Conservation (phyloP, 2,113 vertebrate genomes). For the Ptyas mucosa region DNA sequence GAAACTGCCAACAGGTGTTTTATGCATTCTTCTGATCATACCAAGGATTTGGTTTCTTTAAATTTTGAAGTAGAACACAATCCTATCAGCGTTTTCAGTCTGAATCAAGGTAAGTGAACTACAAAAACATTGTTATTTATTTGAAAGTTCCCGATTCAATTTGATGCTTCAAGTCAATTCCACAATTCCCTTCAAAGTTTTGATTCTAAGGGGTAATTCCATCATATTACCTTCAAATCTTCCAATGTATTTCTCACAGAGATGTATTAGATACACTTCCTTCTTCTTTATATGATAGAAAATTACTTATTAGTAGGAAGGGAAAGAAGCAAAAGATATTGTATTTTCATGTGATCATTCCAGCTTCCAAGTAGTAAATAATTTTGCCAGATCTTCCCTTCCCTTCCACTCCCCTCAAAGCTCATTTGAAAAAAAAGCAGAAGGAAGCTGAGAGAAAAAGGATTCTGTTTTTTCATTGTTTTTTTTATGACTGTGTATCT, state of each 20-base stretch:
- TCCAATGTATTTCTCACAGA: not conserved
- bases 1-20: not conserved
- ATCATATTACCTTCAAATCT: not conserved
- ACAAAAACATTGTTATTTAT: not conserved
- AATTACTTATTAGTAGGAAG: not conserved
- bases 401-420: not conserved
- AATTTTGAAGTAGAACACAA: not conserved
- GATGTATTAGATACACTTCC: not conserved
- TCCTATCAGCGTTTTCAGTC: not conserved
- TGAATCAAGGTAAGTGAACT: not conserved
- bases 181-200: not conserved
- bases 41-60: not conserved
- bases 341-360: not conserved
- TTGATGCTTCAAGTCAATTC: not conserved
- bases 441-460: not conserved
- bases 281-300: not conserved
- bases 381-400: not conserved
- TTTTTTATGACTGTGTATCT: not conserved
- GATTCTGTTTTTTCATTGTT: not conserved
- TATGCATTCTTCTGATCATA: not conserved
- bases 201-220: not conserved
- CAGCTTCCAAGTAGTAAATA: not conserved
- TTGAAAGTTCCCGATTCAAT: not conserved
- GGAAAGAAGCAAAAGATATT: not conserved
- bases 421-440: not conserved